phyloP scores from a whole-genome alignment of 2,888 invertebrate genomes.

The Philereme vetulata region DNA sequence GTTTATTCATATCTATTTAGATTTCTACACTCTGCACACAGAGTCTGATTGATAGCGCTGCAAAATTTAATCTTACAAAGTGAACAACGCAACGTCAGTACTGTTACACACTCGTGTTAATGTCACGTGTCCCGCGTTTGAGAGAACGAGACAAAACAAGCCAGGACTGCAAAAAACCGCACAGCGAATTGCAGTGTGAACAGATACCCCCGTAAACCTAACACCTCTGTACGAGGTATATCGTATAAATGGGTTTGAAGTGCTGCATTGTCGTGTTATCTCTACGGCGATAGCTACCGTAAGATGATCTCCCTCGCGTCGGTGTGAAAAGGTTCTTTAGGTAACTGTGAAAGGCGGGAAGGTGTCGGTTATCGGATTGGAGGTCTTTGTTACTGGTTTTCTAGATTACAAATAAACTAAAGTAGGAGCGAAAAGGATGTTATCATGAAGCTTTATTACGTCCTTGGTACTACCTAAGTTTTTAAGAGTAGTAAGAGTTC shows the following conservation, averaged over 20 bases:
- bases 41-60: no score
- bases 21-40: no score
- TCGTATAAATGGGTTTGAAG: constrained; percentile 69
- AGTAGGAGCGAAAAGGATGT: constrained; percentile 2
- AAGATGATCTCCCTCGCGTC: constrained; percentile 55
- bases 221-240: constrained; percentile 50
- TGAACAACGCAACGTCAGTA: no score
- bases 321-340: constrained; percentile 33
- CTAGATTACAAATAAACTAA: constrained; percentile 23
- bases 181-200: neutral
- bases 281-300: constrained; percentile 58
- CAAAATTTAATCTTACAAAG: no score
- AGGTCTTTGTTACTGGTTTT: constrained; percentile 21
- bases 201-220: constrained; percentile 37
- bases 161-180: neutral
- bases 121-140: neutral
- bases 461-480: no score
- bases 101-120: no score
- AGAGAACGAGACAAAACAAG: neutral
- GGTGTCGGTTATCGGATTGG: constrained; percentile 23
- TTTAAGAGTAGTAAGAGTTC: no score
- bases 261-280: constrained; percentile 74
- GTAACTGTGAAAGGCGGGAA: constrained; percentile 17
- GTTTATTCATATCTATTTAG: no score
- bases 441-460: constrained; percentile 28